Conservation (phyloP, 2,113 vertebrate species). For the Mirza zaza region DNA sequence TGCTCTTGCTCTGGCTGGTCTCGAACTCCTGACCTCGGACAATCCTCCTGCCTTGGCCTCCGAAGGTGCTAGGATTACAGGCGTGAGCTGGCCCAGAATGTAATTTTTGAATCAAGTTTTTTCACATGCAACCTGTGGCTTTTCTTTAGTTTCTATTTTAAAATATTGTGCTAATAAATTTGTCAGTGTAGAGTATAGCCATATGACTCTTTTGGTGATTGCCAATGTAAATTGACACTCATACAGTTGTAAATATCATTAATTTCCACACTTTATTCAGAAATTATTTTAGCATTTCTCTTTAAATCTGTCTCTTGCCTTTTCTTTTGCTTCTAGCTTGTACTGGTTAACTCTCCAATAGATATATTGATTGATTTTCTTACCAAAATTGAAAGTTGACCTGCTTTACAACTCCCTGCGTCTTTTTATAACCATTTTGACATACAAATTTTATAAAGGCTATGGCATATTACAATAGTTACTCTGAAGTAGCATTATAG, state of each 20-base stretch:
- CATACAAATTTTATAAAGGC: not conserved
- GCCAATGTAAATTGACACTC: not conserved
- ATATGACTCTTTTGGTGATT: not conserved
- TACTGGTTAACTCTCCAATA: not conserved
- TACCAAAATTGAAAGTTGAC: not conserved
- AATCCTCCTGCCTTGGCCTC: too few relatives aligned
- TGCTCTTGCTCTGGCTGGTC: too few relatives aligned
- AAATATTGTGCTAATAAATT: not conserved
- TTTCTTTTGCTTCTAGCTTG: not conserved
- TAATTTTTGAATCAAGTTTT: slow-evolving; percentile 6
- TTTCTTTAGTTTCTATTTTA: slow-evolving; percentile 33
- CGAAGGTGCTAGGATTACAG: too few relatives aligned
- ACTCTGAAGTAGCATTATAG: not conserved
- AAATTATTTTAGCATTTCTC: slow-evolving; percentile 26
- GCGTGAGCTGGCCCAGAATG: not conserved
- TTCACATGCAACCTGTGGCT: not conserved
- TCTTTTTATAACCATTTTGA: not conserved
- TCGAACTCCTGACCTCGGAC: too few relatives aligned
- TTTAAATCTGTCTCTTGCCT: not conserved
- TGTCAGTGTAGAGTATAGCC: not conserved
- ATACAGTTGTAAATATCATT: not conserved
- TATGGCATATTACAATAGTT: not conserved
- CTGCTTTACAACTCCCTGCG: not conserved
- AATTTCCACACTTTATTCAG: not conserved
- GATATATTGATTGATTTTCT: not conserved